These are phyloP conservation scores for Pelobates fuscus DNA, from an alignment of 2,113 vertebrate species.

Conservation along the genomic window DNA sequence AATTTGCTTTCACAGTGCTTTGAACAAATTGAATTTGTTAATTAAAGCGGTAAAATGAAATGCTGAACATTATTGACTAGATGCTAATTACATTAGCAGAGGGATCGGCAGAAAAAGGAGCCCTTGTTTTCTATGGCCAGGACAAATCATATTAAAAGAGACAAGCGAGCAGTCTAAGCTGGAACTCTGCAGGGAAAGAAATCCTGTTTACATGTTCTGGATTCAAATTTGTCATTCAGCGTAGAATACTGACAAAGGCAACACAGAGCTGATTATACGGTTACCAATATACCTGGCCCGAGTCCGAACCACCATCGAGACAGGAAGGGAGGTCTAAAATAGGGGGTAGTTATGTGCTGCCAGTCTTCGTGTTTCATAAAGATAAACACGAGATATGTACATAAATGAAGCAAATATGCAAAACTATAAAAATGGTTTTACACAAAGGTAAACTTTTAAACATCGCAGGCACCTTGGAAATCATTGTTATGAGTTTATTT, in stretches of 20 bases:
- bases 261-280: conserved; percentile 65
- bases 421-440: no score
- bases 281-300: conserved; percentile 58
- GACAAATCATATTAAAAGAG: conserved; percentile 91
- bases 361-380: no score
- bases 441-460: no score
- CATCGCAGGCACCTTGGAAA: no score
- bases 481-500: no score
- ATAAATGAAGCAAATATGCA: no score
- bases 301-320: conserved; percentile 61
- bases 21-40: conserved; percentile 99
- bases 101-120: conserved; percentile 78
- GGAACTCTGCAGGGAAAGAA: conserved; percentile 69
- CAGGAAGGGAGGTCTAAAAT: background rate
- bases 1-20: conserved; percentile 99
- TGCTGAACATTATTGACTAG: conserved; percentile 99
- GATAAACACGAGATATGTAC: no score
- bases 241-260: conserved; percentile 65
- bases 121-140: conserved; percentile 85
- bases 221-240: conserved; percentile 69
- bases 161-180: conserved; percentile 70
- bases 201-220: conserved; percentile 65
- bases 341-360: no score
- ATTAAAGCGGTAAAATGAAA: conserved; percentile 99
- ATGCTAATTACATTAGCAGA: conserved; percentile 97